Base-by-base conservation (phyloP, 2,888 invertebrate species). In the Orthosia gothica region DNA sequence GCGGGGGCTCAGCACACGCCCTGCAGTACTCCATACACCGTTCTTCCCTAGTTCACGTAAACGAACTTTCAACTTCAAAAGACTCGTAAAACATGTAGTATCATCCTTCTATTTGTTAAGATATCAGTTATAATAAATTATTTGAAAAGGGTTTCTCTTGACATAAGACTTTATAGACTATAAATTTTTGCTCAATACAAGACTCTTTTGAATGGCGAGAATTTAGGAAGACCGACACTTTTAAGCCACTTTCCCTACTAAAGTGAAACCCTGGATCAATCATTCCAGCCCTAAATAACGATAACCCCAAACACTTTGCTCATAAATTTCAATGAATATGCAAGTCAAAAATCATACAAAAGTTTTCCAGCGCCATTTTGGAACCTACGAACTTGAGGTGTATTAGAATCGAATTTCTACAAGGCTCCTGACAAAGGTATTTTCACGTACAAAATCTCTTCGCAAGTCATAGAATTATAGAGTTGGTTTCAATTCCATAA, bases 401-500 rank as follows among this genome's bases (percentile, higher is more conserved):
- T 12, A 15, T 15, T 1, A 45, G n/a, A 13, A 18, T 49, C 5
- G 0, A 20, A 74, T 20, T 47, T 59, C 5, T 3, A 49, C 9
- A 5, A 63, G 20, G 20, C 5, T 13, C 7, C 5, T 9, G 11
- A 18, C 4, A 18, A 49, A 40, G 0, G 7, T 59, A 52, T 26
- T n/a, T n/a, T 58, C 62, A 52, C 23, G 47, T 7, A 45, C 54
- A 72, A 73, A 79, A 72, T 45, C 1, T 20, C 7, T 70, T 52
- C 32, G 5, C 15, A 47, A 66, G 3, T 32, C 57, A n/a, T 18
- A 50, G 12, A 54, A 16, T 18, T 18, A 13, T 3, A 50, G 3
- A 57, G 16, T 4, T 59, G 11, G 49, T 80, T 76, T 49, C 13
- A 64, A 79, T 26, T 79, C 59, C 23, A 49, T 20, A 16, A 40